Base-by-base conservation (phyloP, 2,797 vertebrate species). In the Lacerta agilis region DNA sequence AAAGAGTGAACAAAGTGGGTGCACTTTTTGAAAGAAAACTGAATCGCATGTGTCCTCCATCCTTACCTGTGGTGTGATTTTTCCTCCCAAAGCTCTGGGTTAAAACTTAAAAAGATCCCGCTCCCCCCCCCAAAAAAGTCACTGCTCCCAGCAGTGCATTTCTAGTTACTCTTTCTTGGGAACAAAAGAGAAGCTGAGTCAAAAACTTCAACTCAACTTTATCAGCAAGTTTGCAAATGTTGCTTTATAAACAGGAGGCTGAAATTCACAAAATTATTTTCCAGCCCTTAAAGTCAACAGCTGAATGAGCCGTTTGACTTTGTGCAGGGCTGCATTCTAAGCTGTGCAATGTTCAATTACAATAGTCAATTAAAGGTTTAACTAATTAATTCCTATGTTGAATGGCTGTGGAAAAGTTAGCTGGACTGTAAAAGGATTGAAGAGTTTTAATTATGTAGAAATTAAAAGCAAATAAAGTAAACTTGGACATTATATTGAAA, bases 191-290 rank as follows among this genome's bases (percentile, higher is more conserved):
- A 49, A 13, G 25, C 25, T 43, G 43, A 49, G 27, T 49, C 25
- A 89, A 86, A 91, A 73, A 36, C 18, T 61, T 73, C 18, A 73
- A 15, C 18, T 38, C 72, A 73, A 17, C 33, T 73, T 17, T 73
- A 15, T 45, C 67, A 89, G 88, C 90, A 0, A 87, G 88, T 92
- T 90, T 72, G 88, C 91, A 76, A 90, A 94, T 94, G 94, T 85
- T 90, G 93, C 86, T 95, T 91, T 90, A 85, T 85, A 92, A 90
- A 17, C 78, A 90, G 88, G 91, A 94, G 90, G 72, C 86, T 92
- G 88, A 87, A 93, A 92, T 92, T 89, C 93, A 92, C 91, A 69
- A 86, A 84, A 86, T 92, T 87, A 73, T 73, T 92, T 86, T 89
- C 58, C 27, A 89, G 67, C 85, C 92, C 87, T 93, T 72, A 58